phyloP scores from a whole-genome alignment of 1,140 invertebrate genomes.

The Drosophila ercepeae region DNA sequence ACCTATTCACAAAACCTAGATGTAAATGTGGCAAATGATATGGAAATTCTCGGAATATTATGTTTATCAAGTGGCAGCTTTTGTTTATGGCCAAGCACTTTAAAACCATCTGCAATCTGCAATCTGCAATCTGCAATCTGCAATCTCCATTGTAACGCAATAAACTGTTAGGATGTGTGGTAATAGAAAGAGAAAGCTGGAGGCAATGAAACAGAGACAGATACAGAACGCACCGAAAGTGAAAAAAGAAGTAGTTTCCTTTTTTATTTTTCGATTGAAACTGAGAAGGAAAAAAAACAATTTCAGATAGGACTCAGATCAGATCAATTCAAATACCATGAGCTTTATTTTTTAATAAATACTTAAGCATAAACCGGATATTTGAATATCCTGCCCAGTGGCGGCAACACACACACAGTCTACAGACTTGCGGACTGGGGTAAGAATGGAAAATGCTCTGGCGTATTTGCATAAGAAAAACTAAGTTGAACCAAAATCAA shows the following conservation, averaged over 20 bases:
- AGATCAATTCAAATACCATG: slow-evolving; percentile 37
- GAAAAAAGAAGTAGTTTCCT: neutral
- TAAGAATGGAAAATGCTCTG: slow-evolving; percentile 70
- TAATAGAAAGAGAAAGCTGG: neutral
- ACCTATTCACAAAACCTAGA: neutral
- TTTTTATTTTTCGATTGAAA: neutral
- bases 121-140: slow-evolving; percentile 28
- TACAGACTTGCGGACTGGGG: slow-evolving; percentile 27
- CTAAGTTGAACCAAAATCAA: slow-evolving; percentile 79
- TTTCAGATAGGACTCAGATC: slow-evolving; percentile 33
- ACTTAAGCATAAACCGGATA: slow-evolving; percentile 66
- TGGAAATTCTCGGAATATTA: slow-evolving; percentile 27
- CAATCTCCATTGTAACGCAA: slow-evolving; percentile 38
- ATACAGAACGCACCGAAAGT: slow-evolving; percentile 3
- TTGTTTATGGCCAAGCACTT: slow-evolving; percentile 38
- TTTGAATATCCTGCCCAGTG: slow-evolving; percentile 59
- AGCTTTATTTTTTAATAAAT: slow-evolving; percentile 71
- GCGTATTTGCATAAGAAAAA: slow-evolving; percentile 80
- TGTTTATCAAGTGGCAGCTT: slow-evolving; percentile 35
- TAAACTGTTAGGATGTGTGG: slow-evolving; percentile 15
- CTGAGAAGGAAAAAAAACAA: slow-evolving; percentile 17
- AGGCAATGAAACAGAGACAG: neutral
- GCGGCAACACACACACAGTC: slow-evolving; percentile 36
- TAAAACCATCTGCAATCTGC: slow-evolving; percentile 26
- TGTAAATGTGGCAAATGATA: slow-evolving; percentile 25